A percentile compares a stretch with the other conserved stretches of the same genome.
phyloP scores from a whole-genome alignment of 1,140 invertebrate species.

The Habropoda laboriosa region DNA sequence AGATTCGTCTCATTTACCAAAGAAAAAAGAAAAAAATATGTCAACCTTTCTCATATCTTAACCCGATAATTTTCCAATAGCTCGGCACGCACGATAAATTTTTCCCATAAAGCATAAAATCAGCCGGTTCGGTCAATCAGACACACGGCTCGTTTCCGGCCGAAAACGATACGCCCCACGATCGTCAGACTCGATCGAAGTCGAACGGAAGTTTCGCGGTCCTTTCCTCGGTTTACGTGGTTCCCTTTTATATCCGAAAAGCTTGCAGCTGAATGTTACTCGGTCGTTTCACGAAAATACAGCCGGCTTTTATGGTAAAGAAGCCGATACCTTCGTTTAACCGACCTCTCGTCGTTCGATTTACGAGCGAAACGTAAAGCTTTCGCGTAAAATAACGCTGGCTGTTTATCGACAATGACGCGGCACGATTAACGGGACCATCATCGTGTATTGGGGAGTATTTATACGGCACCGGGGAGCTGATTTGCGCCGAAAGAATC shows the following conservation, averaged over 20 bases:
- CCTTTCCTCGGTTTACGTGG: constrained; percentile 3
- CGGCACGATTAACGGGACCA: not conserved
- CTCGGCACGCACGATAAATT: not conserved
- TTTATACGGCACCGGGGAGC: not conserved
- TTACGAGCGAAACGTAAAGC: constrained; percentile 9
- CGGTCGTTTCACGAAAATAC: constrained; percentile 21
- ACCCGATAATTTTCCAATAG: not conserved
- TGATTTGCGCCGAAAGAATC: not conserved
- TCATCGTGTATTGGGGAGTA: not conserved
- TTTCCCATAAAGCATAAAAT: not conserved
- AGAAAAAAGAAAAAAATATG: not conserved
- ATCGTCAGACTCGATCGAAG: not conserved
- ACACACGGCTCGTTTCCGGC: not conserved
- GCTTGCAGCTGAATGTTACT: not conserved
- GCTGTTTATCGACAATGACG: constrained; percentile 11
- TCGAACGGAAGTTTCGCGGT: constrained; percentile 12
- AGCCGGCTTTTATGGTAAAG: constrained; percentile 12
- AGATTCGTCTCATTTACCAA: not conserved
- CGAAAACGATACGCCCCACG: not conserved
- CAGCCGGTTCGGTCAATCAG: not conserved
- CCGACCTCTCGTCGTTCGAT: not conserved
- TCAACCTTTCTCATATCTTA: not conserved
- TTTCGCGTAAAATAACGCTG: not conserved
- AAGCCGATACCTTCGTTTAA: constrained; percentile 1
- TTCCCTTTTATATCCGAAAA: not conserved